phyloP scores from a whole-genome alignment of 2,113 vertebrate species.

The Gadus macrocephalus region DNA sequence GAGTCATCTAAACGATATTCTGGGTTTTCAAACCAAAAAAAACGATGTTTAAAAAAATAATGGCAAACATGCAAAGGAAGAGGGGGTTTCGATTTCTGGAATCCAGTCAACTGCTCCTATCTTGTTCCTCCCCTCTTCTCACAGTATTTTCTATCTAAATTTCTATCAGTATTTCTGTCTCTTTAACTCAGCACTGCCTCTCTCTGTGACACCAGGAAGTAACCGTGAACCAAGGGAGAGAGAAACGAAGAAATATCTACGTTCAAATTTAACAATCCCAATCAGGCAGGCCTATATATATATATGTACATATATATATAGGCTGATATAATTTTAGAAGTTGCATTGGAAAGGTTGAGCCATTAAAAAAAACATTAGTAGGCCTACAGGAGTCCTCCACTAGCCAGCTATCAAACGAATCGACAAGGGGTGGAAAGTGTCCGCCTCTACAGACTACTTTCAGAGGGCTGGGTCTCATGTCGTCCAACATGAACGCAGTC shows the following conservation, averaged over 20 bases:
- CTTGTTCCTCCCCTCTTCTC: conserved; percentile 69
- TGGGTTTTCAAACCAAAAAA: conserved; percentile 35
- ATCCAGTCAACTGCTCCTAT: conserved; percentile 75
- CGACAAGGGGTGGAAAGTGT: conserved; percentile 22
- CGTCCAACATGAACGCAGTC: no score
- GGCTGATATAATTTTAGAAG: conserved; percentile 42
- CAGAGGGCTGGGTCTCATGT: background rate
- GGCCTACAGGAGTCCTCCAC: conserved; percentile 9
- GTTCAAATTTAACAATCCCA: conserved; percentile 56
- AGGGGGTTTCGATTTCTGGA: conserved; percentile 70
- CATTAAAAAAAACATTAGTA: conserved; percentile 6
- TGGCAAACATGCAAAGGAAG: conserved; percentile 33
- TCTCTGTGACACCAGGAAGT: conserved; percentile 83
- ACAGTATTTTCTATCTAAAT: conserved; percentile 78
- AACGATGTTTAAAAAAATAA: conserved; percentile 24
- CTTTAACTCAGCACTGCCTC: conserved; percentile 88
- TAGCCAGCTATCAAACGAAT: conserved; percentile 29
- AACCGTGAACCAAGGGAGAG: conserved; percentile 55
- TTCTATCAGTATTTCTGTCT: conserved; percentile 81
- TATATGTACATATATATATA: no score
- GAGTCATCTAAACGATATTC: conserved; percentile 53
- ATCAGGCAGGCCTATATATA: conserved; percentile 13
- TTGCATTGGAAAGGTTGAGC: conserved; percentile 16
- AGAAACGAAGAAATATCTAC: conserved; percentile 48
- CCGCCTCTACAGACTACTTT: conserved; percentile 9